phyloP scores from a whole-genome alignment of 2,113 vertebrate genomes.

The Anarhynchus alexandrinus region DNA sequence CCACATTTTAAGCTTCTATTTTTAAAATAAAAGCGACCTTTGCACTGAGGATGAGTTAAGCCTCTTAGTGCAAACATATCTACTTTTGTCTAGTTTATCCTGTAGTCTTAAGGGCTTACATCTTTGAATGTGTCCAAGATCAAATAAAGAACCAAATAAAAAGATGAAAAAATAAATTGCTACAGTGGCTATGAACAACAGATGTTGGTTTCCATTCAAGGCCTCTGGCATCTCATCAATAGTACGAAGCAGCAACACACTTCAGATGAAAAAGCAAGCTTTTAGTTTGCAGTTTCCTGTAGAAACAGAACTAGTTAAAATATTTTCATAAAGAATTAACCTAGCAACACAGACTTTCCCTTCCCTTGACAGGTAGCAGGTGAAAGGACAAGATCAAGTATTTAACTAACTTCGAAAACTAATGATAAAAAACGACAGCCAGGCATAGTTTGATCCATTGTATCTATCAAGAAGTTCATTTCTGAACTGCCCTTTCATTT shows the following conservation, averaged over 20 bases:
- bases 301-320: neutral
- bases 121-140: slow-evolving; percentile 25
- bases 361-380: neutral
- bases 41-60: slow-evolving; percentile 45
- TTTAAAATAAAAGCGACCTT: slow-evolving; percentile 60
- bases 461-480: neutral
- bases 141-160: slow-evolving; percentile 49
- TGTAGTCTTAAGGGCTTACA: slow-evolving; percentile 58
- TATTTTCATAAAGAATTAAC: neutral
- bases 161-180: slow-evolving; percentile 2
- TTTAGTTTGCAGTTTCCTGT: neutral
- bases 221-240: neutral
- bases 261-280: neutral
- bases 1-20: slow-evolving; percentile 46
- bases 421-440: neutral
- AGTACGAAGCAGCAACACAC: neutral
- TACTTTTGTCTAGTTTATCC: slow-evolving; percentile 59
- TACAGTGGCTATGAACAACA: neutral
- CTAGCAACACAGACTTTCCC: neutral
- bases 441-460: neutral
- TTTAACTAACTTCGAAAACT: neutral
- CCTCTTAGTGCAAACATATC: slow-evolving; percentile 53
- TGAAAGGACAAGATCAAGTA: neutral
- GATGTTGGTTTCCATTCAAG: neutral
- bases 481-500: neutral